Base-by-base conservation (phyloP, 2,888 invertebrate genomes). In the Hermodice carunculata region DNA sequence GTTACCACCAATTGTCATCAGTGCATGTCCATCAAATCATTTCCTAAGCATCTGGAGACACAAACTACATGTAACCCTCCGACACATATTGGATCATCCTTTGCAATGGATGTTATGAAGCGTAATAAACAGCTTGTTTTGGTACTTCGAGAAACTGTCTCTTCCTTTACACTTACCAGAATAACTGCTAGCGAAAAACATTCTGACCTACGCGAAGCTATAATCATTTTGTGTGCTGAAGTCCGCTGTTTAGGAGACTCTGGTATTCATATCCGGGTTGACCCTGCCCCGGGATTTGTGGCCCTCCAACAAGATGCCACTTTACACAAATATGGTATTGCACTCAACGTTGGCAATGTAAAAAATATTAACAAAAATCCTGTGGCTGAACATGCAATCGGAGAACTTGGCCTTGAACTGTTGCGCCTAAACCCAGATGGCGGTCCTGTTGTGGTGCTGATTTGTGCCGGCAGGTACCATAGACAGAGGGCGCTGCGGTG, bases 321-420 rank as follows among this genome's bases (percentile, higher is more conserved):
- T 32, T 0, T 46, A 3, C 29, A 26, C 11, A 24, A 29, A 28
- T n/a, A 46, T 17, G 44, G 58, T 22, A 29, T 58, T 8, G 11
- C 28, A 1, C 26, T 44, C 22, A 29, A 44, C 19, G 29, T 46
- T 31, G 46, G 58, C 14, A 14, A 46, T 11, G 46, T 46, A 1
- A 58, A 58, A 46, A 58, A 58, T 29, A 4, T 3, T 14, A 58
- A 46, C 32, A 58, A 58, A 19, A 58, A 58, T 31, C 53, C 53
- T 17, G 40, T 37, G 22, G 32, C 53, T 11, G 37, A 53, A 53
- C 32, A 28, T 19, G 53, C 53, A 14, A 37, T 34, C 1, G 5
- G n/a, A 53, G 53, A 53, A 37, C 37, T 53, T 19, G 37, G 53
- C 19, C 31, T 22, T 19, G 32, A 37, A 8, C 22, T 32, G 8